phyloP scores from a whole-genome alignment of 1,140 invertebrate genomes.

The Reticulitermes speratus region DNA sequence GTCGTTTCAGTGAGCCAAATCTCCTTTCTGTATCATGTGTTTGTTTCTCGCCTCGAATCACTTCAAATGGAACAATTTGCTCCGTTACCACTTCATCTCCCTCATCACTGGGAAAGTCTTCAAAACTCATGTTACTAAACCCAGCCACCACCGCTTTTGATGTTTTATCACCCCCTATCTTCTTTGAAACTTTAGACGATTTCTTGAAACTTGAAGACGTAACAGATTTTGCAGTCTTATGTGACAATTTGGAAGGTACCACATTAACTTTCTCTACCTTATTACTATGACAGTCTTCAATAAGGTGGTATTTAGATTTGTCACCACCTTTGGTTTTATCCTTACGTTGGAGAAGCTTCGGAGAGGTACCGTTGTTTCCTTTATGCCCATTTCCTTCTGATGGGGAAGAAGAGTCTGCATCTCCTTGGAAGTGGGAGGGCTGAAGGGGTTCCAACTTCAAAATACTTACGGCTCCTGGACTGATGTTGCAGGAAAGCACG shows the following conservation, averaged over 20 bases:
- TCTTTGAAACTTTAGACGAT: constrained; percentile 20
- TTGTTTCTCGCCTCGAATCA: constrained; percentile 52
- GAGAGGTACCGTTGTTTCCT: constrained; percentile 34
- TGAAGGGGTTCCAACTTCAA: background rate
- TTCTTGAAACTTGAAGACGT: constrained; percentile 7
- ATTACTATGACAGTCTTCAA: constrained; percentile 41
- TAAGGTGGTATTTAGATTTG: constrained; percentile 56
- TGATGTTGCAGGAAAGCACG: background rate
- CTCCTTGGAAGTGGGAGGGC: constrained; percentile 36
- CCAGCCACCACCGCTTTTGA: constrained; percentile 51
- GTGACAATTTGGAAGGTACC: constrained; percentile 3
- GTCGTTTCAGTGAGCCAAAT: constrained; percentile 61
- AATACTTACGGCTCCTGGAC: background rate
- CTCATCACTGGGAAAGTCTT: constrained; percentile 68
- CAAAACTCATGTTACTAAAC: constrained; percentile 78
- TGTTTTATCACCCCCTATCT: constrained; percentile 22
- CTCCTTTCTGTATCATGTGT: constrained; percentile 59
- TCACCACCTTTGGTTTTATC: constrained; percentile 49
- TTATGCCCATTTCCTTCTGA: constrained; percentile 27
- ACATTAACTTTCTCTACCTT: background rate
- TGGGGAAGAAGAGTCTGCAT: constrained; percentile 40
- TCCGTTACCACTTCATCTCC: constrained; percentile 47
- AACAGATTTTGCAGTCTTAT: constrained; percentile 21
- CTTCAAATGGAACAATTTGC: constrained; percentile 57
- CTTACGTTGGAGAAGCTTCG: constrained; percentile 45